Evolutionary conservation across 1,140 invertebrate genomes (phyloP).

Genomic region (Thalassaphorura encarpata): DNA sequence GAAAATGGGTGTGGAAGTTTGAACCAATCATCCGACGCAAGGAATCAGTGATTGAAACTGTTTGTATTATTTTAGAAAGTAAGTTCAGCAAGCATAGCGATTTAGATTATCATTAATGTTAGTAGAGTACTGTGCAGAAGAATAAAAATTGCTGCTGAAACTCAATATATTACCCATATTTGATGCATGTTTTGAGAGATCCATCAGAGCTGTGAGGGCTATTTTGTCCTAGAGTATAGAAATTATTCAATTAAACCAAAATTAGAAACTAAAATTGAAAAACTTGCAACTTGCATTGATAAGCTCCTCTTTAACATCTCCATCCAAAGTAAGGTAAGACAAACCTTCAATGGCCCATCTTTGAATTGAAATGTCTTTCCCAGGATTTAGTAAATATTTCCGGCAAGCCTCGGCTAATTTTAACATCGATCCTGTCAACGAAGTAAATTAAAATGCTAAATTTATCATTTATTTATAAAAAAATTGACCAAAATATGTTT

Average conservation of each 20-base stretch:
- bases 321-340: slow-evolving; percentile 94
- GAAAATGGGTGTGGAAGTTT: too few relatives aligned
- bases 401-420: slow-evolving; percentile 90
- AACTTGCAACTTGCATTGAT: slow-evolving; percentile 70
- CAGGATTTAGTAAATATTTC: slow-evolving; percentile 70
- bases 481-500: too few relatives aligned
- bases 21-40: too few relatives aligned
- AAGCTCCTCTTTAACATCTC: slow-evolving; percentile 95
- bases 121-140: too few relatives aligned
- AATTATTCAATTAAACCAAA: slow-evolving; percentile 9
- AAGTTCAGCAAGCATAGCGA: too few relatives aligned
- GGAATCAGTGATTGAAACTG: too few relatives aligned
- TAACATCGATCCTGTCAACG: slow-evolving; percentile 50
- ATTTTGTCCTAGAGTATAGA: slow-evolving; percentile 15
- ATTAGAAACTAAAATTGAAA: slow-evolving; percentile 52
- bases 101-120: too few relatives aligned
- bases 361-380: slow-evolving; percentile 77
- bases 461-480: not conserved
- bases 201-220: slow-evolving; percentile 24
- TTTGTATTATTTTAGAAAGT: too few relatives aligned
- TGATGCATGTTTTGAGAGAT: slow-evolving; percentile 24
- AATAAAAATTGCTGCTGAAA: too few relatives aligned
- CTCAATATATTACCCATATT: slow-evolving; percentile 32
- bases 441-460: not conserved
- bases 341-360: slow-evolving; percentile 96